A percentile compares a stretch with the other conserved stretches of the same genome.
Evolutionary conservation across 2,113 vertebrate genomes (phyloP).

Genomic region (Apteryx owenii): DNA sequence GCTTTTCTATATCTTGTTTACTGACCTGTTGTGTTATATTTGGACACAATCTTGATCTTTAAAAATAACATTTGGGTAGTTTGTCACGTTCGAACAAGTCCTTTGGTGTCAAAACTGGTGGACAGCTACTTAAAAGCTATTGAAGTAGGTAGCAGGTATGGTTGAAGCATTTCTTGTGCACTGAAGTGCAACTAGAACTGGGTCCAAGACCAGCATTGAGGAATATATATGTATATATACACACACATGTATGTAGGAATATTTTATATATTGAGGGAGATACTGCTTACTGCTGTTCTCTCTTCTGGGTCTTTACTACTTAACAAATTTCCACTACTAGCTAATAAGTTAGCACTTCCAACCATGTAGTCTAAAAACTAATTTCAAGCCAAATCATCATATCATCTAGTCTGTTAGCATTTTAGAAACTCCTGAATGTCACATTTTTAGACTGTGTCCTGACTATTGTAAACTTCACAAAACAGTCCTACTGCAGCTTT

Average conservation of each 20-base stretch:
- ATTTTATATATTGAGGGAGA: background rate
- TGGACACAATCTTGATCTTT: background rate
- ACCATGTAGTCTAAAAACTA: background rate
- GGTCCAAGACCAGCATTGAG: background rate
- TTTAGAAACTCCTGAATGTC: background rate
- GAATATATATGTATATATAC: background rate
- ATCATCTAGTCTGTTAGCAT: background rate
- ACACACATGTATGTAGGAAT: background rate
- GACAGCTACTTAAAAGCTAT: background rate
- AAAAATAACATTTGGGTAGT: background rate
- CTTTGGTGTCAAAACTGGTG: background rate
- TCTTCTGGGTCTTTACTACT: background rate
- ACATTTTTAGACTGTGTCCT: rapidly evolving
- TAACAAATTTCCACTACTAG: background rate
- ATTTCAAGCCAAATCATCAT: background rate
- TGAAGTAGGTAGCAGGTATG: rapidly evolving
- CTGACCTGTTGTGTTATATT: rapidly evolving
- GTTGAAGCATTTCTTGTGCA: background rate
- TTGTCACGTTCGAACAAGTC: background rate
- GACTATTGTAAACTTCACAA: background rate
- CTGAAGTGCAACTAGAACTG: background rate
- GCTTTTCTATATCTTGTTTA: background rate
- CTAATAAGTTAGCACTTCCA: background rate
- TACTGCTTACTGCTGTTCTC: background rate
- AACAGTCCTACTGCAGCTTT: background rate